Conservation (phyloP, 1,140 invertebrate genomes). For the Drosophila albomicans region DNA sequence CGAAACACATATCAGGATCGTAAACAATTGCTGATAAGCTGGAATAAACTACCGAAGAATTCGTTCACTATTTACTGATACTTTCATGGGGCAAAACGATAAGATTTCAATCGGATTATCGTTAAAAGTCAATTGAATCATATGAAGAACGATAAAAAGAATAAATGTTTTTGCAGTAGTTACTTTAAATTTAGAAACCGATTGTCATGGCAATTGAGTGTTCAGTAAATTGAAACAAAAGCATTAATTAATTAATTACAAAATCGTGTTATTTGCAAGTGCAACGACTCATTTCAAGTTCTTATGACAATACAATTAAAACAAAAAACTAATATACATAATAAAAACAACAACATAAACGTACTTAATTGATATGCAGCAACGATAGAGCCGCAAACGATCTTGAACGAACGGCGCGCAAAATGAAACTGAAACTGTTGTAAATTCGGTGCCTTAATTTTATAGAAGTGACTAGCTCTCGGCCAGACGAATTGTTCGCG, state of each 20-base stretch:
- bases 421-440: conserved; percentile 71
- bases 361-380: conserved; percentile 14
- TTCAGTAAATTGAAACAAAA: neutral
- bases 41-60: conserved; percentile 2
- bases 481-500: conserved; percentile 5
- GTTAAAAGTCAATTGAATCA: conserved; percentile 2
- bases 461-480: conserved; percentile 49
- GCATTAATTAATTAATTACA: conserved; percentile 27
- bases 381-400: conserved; percentile 27
- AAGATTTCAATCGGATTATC: conserved; percentile 23
- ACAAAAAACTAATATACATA: too few relatives aligned
- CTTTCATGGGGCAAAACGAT: neutral
- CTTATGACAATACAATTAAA: neutral
- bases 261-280: conserved; percentile 8
- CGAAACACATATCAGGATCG: conserved; percentile 2
- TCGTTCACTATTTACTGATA: conserved; percentile 4
- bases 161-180: neutral
- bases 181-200: neutral
- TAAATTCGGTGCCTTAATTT: conserved; percentile 56
- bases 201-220: conserved; percentile 1
- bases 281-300: conserved; percentile 23
- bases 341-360: conserved; percentile 4
- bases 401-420: conserved; percentile 51
- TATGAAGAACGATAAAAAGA: neutral
- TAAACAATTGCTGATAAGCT: conserved; percentile 40